These are phyloP conservation scores for Drosophila paramelanica DNA, from an alignment of 2,888 invertebrate genomes.

Conservation along the genomic window DNA sequence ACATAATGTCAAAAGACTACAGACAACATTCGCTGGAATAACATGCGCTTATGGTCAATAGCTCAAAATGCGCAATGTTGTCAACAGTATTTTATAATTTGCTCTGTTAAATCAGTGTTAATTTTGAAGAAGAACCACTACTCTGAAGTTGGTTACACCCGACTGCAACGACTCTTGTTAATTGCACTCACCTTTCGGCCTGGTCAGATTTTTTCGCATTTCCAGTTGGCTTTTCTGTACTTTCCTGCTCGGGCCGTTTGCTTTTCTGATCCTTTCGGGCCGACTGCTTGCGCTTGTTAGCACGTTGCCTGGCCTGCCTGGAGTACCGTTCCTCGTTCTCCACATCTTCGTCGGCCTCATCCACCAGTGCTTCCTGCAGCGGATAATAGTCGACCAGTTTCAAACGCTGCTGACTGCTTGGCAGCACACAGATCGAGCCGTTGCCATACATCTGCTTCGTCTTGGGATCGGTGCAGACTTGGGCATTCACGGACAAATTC, in stretches of 20 bases:
- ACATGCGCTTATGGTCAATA: too few species aligned
- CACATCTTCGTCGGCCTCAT: slow-evolving; percentile 2
- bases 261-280: neutral
- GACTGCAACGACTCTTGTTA: too few species aligned
- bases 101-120: too few species aligned
- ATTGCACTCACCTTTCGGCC: slow-evolving; percentile 5
- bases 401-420: slow-evolving; percentile 14
- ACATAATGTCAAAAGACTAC: too few species aligned
- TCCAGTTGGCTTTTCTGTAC: neutral
- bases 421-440: slow-evolving; percentile 73
- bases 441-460: slow-evolving; percentile 71
- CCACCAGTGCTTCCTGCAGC: slow-evolving; percentile 3
- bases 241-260: neutral
- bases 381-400: slow-evolving; percentile 11
- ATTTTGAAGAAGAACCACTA: too few species aligned
- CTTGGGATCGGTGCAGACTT: slow-evolving; percentile 72
- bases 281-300: neutral
- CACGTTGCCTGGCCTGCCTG: slow-evolving; percentile 10
- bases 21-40: too few species aligned
- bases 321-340: slow-evolving; percentile 39
- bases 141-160: neutral
- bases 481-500: slow-evolving; percentile 81
- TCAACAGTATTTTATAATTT: too few species aligned
- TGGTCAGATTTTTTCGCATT: neutral
- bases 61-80: too few species aligned